phyloP scores from a whole-genome alignment of 2,113 vertebrate species.

The Ictidomys tridecemlineatus region DNA sequence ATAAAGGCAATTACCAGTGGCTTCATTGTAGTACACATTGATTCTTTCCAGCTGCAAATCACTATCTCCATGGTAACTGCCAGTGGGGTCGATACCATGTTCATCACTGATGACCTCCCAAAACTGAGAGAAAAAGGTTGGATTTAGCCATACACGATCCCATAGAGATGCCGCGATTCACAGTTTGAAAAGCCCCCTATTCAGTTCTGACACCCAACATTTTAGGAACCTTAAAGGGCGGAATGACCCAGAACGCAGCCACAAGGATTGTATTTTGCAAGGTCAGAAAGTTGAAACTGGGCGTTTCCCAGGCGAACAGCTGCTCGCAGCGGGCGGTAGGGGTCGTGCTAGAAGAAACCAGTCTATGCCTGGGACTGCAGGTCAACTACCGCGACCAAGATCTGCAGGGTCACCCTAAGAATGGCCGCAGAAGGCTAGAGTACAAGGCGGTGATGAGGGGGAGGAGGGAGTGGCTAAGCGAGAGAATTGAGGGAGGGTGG shows the following conservation, averaged over 20 bases:
- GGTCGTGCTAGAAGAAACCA: neutral
- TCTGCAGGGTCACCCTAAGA: neutral
- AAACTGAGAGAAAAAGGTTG: constrained; percentile 86
- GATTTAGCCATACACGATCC: neutral
- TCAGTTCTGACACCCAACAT: neutral
- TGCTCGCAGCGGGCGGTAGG: neutral
- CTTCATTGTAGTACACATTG: constrained; percentile 95
- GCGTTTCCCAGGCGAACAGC: constrained; percentile 68
- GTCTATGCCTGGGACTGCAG: neutral
- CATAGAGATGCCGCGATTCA: neutral
- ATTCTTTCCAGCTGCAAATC: constrained; percentile 93
- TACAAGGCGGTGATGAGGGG: fast-evolving
- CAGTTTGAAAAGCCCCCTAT: neutral
- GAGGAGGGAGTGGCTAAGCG: neutral
- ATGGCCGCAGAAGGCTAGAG: fast-evolving
- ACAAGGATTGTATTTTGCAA: neutral
- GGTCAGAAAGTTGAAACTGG: constrained; percentile 41
- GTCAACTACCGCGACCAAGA: neutral
- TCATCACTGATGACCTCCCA: constrained; percentile 95
- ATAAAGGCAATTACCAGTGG: constrained; percentile 88
- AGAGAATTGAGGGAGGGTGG: neutral
- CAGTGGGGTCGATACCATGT: constrained; percentile 93
- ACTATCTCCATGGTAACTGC: constrained; percentile 92
- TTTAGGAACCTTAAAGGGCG: neutral
- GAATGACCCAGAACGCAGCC: neutral